Evolutionary conservation across 2,113 vertebrate genomes (phyloP).

Genomic region (Bostrychus sinensis): DNA sequence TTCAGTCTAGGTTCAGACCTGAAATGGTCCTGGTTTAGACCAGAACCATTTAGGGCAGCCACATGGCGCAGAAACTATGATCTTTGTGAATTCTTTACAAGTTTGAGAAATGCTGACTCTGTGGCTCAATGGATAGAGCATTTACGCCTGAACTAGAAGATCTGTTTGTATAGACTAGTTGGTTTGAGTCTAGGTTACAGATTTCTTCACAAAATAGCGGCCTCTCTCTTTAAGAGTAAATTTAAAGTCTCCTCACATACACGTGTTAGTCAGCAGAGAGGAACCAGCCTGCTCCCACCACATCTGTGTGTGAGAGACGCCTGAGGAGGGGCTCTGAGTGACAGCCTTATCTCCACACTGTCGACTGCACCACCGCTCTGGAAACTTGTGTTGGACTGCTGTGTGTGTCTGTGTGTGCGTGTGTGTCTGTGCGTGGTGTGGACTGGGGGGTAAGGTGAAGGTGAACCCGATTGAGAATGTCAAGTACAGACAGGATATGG

Average conservation of each 20-base stretch:
- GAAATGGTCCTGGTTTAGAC: too few relatives aligned
- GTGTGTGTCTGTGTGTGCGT: too few relatives aligned
- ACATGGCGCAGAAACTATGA: too few relatives aligned
- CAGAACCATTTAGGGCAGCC: too few relatives aligned
- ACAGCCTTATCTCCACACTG: slow-evolving; percentile 53
- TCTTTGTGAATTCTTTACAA: too few relatives aligned
- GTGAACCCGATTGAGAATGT: slow-evolving; percentile 62
- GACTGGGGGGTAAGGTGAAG: slow-evolving; percentile 64
- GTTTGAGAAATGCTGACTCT: too few relatives aligned
- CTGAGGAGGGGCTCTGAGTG: slow-evolving; percentile 35
- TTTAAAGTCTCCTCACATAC: slow-evolving; percentile 5
- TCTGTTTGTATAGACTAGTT: too few relatives aligned
- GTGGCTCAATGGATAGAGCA: too few relatives aligned
- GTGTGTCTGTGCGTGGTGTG: neutral
- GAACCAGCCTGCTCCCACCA: slow-evolving; percentile 6
- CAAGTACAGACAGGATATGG: slow-evolving; percentile 47
- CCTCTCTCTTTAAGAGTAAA: neutral
- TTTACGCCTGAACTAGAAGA: too few relatives aligned
- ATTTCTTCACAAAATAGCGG: neutral
- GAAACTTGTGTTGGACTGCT: slow-evolving; percentile 53
- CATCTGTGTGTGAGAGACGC: neutral
- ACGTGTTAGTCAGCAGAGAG: slow-evolving; percentile 17
- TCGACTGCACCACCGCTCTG: slow-evolving; percentile 43
- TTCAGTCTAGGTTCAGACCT: too few relatives aligned
- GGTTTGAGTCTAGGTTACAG: too few relatives aligned